Conservation (phyloP, 2,888 invertebrate genomes). For the Noctua fimbriata region DNA sequence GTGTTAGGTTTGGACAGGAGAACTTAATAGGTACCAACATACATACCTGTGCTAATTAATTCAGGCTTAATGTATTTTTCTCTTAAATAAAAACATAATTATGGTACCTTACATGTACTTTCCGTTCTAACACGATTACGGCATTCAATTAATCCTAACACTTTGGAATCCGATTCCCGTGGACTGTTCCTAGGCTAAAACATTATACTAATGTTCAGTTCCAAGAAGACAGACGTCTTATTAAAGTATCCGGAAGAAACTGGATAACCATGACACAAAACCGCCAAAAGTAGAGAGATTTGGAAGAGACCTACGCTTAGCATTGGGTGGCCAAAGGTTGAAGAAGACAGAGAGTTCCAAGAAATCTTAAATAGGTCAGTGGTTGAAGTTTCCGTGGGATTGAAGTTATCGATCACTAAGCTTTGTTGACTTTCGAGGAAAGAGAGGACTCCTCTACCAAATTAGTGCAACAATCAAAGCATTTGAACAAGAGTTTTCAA, state of each 20-base stretch:
- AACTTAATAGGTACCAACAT: slow-evolving; percentile 1
- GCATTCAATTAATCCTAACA: slow-evolving; percentile 9
- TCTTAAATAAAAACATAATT: background rate
- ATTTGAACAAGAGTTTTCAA: background rate
- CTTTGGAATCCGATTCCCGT: slow-evolving; percentile 5
- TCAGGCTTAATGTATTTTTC: slow-evolving; percentile 13
- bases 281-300: background rate
- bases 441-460: background rate
- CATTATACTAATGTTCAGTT: slow-evolving; percentile 6
- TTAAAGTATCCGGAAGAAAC: background rate
- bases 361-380: slow-evolving; percentile 18
- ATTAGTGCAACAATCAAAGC: background rate
- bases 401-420: background rate
- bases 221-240: background rate
- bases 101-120: slow-evolving; percentile 4
- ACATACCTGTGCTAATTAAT: slow-evolving; percentile 9
- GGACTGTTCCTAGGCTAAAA: slow-evolving; percentile 10
- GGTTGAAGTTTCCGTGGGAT: slow-evolving; percentile 15
- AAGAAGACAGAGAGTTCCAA: slow-evolving; percentile 3
- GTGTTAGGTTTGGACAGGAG: background rate
- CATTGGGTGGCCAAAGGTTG: background rate
- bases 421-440: slow-evolving; percentile 16
- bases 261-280: background rate
- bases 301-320: background rate
- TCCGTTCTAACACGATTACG: background rate